These are phyloP conservation scores for Mormyrus proboscirostris DNA, from an alignment of 2,797 vertebrate genomes.

Conservation along the genomic window DNA sequence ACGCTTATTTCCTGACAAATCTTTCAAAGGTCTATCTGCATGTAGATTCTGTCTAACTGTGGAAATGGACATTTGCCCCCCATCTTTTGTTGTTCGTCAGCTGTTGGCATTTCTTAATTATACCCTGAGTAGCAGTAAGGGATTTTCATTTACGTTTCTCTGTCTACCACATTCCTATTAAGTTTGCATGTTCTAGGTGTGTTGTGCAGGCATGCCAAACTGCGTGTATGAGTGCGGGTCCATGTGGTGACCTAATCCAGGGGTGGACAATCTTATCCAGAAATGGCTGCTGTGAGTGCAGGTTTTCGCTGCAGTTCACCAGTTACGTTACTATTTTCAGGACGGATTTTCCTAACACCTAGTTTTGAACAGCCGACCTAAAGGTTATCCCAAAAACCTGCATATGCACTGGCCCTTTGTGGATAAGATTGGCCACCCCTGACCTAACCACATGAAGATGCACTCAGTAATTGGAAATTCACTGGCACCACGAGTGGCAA, in stretches of 20 bases:
- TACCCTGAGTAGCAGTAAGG: neutral
- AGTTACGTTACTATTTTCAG: neutral
- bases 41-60: neutral
- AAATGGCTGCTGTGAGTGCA: neutral
- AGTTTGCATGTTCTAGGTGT: neutral
- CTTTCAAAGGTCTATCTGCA: neutral
- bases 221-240: neutral
- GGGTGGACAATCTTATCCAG: neutral
- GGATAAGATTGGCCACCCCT: neutral
- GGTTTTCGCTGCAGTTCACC: neutral
- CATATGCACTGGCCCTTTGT: neutral
- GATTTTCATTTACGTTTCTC: neutral
- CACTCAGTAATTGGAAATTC: constrained; percentile 2
- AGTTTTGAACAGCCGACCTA: neutral
- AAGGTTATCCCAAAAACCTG: neutral
- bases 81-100: neutral
- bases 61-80: neutral
- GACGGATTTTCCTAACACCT: neutral
- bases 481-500: neutral
- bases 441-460: neutral
- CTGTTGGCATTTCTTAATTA: neutral
- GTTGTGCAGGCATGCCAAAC: neutral
- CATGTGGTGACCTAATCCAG: neutral
- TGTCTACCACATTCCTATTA: neutral
- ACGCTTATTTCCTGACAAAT: neutral